Evolutionary conservation across 2,797 vertebrate species (phyloP).

Genomic region (Crossoptilon crossoptilon): DNA sequence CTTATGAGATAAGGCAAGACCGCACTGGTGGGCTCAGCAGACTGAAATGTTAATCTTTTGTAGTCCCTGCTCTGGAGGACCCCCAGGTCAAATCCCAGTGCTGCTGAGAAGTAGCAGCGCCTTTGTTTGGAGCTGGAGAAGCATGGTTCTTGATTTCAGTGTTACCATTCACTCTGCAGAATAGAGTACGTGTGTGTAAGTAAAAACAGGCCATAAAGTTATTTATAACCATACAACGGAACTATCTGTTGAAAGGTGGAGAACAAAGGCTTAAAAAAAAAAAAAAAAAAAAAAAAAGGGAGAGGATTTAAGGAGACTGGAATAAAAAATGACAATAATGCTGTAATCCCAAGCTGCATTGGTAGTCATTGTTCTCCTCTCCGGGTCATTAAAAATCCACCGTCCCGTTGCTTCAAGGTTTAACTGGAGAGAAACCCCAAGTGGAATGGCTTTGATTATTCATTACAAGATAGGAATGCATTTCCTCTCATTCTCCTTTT

Average conservation of each 20-base stretch:
- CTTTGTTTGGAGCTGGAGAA: constrained; percentile 45
- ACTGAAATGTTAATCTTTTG: constrained; percentile 75
- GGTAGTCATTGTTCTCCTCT: neutral
- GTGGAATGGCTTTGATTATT: constrained; percentile 8
- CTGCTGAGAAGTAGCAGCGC: neutral
- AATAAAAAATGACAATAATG: neutral
- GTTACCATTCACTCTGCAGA: constrained; percentile 28
- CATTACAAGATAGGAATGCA: neutral
- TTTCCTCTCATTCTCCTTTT: neutral
- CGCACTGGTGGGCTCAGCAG: constrained; percentile 57
- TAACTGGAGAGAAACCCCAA: neutral
- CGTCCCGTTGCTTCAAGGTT: neutral
- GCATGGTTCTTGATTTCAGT: constrained; percentile 46
- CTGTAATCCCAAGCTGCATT: neutral
- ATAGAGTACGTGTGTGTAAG: neutral
- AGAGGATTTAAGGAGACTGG: neutral
- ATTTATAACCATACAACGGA: constrained; percentile 39
- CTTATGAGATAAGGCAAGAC: constrained; percentile 69
- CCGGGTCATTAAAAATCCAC: neutral
- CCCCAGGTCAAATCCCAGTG: constrained; percentile 55
- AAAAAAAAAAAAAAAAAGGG: neutral
- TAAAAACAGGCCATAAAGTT: constrained; percentile 49
- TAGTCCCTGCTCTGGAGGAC: constrained; percentile 57
- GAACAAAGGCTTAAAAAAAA: neutral
- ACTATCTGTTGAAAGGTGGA: constrained; percentile 27